A percentile compares a stretch with the other conserved stretches of the same genome.
Evolutionary conservation across 2,888 invertebrate species (phyloP).

Genomic region (Antheraea assamensis): DNA sequence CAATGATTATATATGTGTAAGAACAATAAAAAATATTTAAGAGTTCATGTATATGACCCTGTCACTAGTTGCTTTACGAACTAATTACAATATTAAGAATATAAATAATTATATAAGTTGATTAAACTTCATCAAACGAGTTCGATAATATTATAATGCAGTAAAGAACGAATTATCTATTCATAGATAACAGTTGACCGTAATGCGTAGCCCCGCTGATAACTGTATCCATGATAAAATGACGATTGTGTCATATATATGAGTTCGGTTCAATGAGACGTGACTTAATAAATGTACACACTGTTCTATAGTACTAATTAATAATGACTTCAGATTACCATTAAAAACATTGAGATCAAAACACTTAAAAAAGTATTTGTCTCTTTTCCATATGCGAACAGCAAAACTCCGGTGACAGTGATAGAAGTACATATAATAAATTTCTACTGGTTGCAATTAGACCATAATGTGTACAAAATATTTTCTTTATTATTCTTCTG

Average conservation of each 20-base stretch:
- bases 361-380: background rate
- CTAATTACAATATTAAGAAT: background rate
- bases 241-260: conserved; percentile 13
- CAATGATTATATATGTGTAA: background rate
- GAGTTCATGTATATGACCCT: too few relatives aligned
- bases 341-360: background rate
- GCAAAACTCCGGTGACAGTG: too few relatives aligned
- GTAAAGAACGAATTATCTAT: conserved; percentile 45
- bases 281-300: conserved; percentile 12
- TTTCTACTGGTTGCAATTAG: too few relatives aligned
- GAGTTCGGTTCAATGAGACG: conserved; percentile 3
- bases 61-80: background rate
- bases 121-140: background rate
- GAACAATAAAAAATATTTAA: background rate
- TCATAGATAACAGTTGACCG: conserved; percentile 52
- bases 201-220: conserved; percentile 39
- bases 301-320: background rate
- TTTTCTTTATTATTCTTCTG: too few relatives aligned
- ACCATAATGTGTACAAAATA: too few relatives aligned
- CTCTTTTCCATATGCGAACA: background rate
- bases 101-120: background rate
- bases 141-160: conserved; percentile 30
- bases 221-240: conserved; percentile 25
- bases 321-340: background rate
- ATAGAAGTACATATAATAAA: too few relatives aligned